Evolutionary conservation across 2,888 invertebrate genomes (phyloP).

Genomic region (Lasioglossum lativentre): DNA sequence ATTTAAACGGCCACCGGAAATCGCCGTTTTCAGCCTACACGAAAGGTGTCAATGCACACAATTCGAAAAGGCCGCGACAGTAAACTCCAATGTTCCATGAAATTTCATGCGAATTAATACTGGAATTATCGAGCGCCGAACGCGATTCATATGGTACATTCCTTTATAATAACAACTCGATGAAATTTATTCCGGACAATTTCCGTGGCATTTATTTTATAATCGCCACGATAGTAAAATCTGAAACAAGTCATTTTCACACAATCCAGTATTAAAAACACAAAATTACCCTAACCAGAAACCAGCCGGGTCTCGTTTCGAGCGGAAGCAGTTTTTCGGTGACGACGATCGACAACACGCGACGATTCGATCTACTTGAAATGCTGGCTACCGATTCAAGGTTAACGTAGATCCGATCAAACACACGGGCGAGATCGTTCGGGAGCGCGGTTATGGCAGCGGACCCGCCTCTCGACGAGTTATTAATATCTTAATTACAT

Average conservation of each 20-base stretch:
- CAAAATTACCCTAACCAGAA: neutral
- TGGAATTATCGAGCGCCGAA: neutral
- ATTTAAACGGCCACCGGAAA: neutral
- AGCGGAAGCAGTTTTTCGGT: slow-evolving; percentile 5
- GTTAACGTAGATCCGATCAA: slow-evolving; percentile 40
- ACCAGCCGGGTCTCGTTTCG: neutral
- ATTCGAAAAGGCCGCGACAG: neutral
- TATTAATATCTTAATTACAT: slow-evolving; percentile 73
- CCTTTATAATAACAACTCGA: neutral
- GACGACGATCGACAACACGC: neutral
- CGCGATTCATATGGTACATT: neutral
- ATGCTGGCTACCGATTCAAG: slow-evolving; percentile 41
- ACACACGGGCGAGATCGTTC: slow-evolving; percentile 5
- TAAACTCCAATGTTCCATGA: neutral
- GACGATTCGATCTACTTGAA: slow-evolving; percentile 31
- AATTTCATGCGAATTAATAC: neutral
- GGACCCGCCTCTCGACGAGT: slow-evolving; percentile 37
- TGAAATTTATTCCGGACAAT: neutral
- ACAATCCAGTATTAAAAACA: neutral
- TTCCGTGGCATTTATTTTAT: too few relatives aligned
- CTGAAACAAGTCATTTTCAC: neutral
- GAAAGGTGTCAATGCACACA: slow-evolving; percentile 5
- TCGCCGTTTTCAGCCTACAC: neutral
- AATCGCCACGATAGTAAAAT: neutral
- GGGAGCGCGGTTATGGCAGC: slow-evolving; percentile 32